Evolutionary conservation across 2,113 vertebrate species (phyloP), one percentile per base, ranked within the genome.

Genomic region (Boleophthalmus pectinirostris): DNA sequence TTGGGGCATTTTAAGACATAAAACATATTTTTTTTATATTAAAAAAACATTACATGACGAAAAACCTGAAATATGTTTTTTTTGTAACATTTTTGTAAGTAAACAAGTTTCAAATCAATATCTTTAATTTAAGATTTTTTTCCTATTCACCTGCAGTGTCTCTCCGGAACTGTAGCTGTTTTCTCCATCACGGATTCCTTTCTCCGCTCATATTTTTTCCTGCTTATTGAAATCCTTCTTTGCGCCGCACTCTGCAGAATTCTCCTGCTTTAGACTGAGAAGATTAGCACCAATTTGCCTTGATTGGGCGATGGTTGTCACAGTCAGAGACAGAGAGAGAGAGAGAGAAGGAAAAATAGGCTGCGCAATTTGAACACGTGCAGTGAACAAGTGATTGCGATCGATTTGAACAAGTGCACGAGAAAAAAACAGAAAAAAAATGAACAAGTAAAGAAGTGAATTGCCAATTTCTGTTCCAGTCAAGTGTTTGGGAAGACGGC

Each of bases 341-440:
- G 54, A 9, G 20, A 65, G 63, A 45, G 18, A 66, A 20, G 61
- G 25, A 33, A 83, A 84, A 76, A 79, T 33, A n/a, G 9, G 33
- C 83, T 85, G 70, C 75, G 80, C 63, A 87, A 85, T 88, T 87
- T 87, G 74, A 88, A 82, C 90, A 90, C 70, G 68, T 88, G 87
- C 83, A 72, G 75, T 23, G 63, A 87, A 87, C 72, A 79, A 89
- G 80, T 84, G 88, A 90, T 91, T 90, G 87, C 45, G 73, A 89
- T 89, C 84, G 82, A 85, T 85, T 73, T 81, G 75, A 74, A 53
- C 77, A 67, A 68, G 11, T 54, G 46, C 67, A 46, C 8, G 38
- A 46, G 23, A 69, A 78, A 73, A 72, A 13, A 15, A 43, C 5
- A 21, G 18, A 33, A 13, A 47, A 68, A 72, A 80, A 80, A 81